These are phyloP conservation scores for Crossaster papposus DNA, from an alignment of 53 echinoderm and acorn worm genomes.

Conservation along the genomic window DNA sequence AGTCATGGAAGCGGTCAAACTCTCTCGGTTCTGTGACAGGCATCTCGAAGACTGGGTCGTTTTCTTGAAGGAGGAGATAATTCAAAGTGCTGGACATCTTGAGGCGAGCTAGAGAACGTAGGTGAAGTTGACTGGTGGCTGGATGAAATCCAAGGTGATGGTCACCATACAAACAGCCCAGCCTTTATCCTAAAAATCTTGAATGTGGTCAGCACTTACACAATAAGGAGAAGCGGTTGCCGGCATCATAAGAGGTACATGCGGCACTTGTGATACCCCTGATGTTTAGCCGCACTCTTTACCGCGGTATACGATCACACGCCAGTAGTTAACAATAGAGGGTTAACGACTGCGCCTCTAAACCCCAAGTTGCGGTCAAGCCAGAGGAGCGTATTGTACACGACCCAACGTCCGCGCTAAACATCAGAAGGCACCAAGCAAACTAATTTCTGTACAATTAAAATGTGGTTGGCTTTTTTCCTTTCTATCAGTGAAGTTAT, in stretches of 20 bases:
- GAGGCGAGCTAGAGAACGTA: too few species aligned
- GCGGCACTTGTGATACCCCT: conserved; percentile 5
- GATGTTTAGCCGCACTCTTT: not conserved
- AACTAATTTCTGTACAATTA: not conserved
- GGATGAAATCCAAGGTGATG: conserved; percentile 1
- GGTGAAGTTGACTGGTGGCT: not conserved
- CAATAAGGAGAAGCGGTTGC: not conserved
- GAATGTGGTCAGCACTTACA: not conserved
- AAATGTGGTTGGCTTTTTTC: too few species aligned
- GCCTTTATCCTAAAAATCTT: conserved; percentile 14
- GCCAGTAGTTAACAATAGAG: not conserved
- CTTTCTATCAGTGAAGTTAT: too few species aligned
- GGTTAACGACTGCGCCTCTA: not conserved
- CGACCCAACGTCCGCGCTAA: not conserved
- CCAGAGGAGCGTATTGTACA: not conserved
- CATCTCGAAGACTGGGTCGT: not conserved
- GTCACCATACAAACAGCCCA: not conserved
- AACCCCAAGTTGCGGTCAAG: not conserved
- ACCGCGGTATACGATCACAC: not conserved
- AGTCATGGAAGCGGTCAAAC: conserved; percentile 27
- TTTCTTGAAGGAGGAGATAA: not conserved
- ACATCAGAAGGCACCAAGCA: not conserved
- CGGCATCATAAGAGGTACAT: not conserved
- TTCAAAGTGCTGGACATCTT: too few species aligned
- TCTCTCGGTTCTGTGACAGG: not conserved